Base-by-base conservation (phyloP, 2,113 vertebrate genomes). In the Otis tarda region DNA sequence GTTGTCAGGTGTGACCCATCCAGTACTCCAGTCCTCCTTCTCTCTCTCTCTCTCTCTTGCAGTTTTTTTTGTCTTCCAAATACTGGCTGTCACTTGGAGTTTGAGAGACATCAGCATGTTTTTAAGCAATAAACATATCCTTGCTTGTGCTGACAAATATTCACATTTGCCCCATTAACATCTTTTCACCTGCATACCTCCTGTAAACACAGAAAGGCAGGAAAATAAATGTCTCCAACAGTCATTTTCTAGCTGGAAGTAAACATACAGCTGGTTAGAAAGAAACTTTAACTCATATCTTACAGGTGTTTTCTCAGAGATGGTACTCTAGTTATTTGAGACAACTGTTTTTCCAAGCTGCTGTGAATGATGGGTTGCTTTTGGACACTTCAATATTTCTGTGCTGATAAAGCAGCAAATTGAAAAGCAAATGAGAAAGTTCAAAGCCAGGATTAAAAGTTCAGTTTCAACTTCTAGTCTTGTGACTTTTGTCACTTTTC, bases 391-490 rank as follows among this genome's bases (percentile, higher is more conserved):
- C 83, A 77, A 90, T 91, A 76, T 80, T 93, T 96, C 57, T 1
- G 0, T 85, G 93, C 65, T 73, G 57, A 90, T 97, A 64, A 96
- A 97, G 59, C 43, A 94, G 68, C 83, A 97, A 94, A 83, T 85
- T 96, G 71, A 93, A 96, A 47, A 53, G 27, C 64, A 82, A 94
- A 89, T 49, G 69, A 96, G 30, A 76, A 91, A 87, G 84, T 93
- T 95, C 52, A 97, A 96, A 97, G 89, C 87, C 85, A 63, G 92
- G 76, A 83, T 61, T 95, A 76, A 63, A 64, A 57, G 80, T 95
- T 98, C 64, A 53, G 69, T 68, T 94, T 96, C 71, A 90, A 73
- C 87, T 94, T 95, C 67, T 83, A 92, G 86, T 95, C 95, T 94
- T 97, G 69, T 87, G 60, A 78, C 84, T 97, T 96, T 93, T 96